Conservation (phyloP, 2,888 invertebrate genomes). For the Heliconius erato region DNA sequence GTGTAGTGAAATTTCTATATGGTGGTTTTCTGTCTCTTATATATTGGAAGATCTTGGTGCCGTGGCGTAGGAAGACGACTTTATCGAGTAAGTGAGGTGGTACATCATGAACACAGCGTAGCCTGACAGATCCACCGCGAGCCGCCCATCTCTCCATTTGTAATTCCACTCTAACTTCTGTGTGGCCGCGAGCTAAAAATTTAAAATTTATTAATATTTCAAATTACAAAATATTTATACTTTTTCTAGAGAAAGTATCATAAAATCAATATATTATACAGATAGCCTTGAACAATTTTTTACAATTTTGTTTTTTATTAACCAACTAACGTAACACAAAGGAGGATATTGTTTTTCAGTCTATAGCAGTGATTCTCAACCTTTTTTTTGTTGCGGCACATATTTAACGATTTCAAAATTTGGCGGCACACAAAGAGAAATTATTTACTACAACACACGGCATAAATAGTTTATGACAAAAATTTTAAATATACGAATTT, state of each 20-base stretch:
- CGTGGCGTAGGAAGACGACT: constrained; percentile 90
- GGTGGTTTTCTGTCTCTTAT: constrained; percentile 92
- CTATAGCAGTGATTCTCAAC: too few species aligned
- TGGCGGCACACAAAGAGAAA: too few species aligned
- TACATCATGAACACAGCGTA: constrained; percentile 92
- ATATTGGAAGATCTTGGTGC: constrained; percentile 92
- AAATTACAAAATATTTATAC: background rate
- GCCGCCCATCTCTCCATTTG: constrained; percentile 90
- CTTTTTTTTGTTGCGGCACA: too few species aligned
- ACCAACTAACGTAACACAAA: too few species aligned
- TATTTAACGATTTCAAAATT: too few species aligned
- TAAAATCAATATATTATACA: background rate
- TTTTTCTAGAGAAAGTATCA: background rate
- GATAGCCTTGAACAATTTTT: background rate
- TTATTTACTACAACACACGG: too few species aligned
- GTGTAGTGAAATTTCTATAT: constrained; percentile 88
- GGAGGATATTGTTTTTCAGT: background rate
- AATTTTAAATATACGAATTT: too few species aligned
- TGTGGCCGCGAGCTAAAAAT: constrained; percentile 76
- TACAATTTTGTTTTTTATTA: background rate
- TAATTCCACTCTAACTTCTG: constrained; percentile 88
- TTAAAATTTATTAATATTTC: background rate
- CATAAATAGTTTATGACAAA: too few species aligned
- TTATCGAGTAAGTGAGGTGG: constrained; percentile 91
- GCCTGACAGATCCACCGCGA: constrained; percentile 88